Conservation (phyloP, 1,140 invertebrate genomes). For the Drosophila punjabiensis region DNA sequence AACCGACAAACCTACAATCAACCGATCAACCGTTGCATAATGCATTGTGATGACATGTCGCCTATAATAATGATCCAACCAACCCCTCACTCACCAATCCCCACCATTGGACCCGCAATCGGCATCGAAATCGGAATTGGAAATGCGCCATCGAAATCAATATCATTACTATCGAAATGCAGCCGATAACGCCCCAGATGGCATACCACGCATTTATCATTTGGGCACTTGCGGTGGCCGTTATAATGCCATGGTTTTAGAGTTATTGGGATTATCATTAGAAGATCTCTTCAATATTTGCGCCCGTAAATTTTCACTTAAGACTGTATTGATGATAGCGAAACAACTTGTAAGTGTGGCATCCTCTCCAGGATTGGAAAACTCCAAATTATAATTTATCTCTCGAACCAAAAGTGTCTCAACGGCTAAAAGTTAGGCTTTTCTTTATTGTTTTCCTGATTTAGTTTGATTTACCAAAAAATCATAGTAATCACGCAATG, state of each 20-base stretch:
- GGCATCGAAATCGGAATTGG: slow-evolving; percentile 42
- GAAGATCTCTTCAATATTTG: slow-evolving; percentile 93
- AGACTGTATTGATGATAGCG: slow-evolving; percentile 93
- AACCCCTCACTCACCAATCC: slow-evolving; percentile 33
- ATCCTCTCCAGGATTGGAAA: slow-evolving; percentile 23
- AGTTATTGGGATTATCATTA: slow-evolving; percentile 92
- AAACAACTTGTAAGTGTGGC: slow-evolving; percentile 88
- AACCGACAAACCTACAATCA: slow-evolving; percentile 46
- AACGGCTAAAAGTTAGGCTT: slow-evolving; percentile 63
- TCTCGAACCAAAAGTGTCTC: slow-evolving; percentile 74
- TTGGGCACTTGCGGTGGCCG: slow-evolving; percentile 93
- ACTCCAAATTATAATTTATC: slow-evolving; percentile 38
- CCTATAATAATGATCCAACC: slow-evolving; percentile 29
- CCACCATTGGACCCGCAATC: slow-evolving; percentile 18
- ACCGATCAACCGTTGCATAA: slow-evolving; percentile 63
- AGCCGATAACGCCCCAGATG: slow-evolving; percentile 87
- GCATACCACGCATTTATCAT: slow-evolving; percentile 94
- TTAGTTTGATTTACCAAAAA: slow-evolving; percentile 29
- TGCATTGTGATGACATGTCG: slow-evolving; percentile 66
- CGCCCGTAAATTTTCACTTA: slow-evolving; percentile 91
- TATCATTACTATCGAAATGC: slow-evolving; percentile 25
- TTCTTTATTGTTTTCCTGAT: slow-evolving; percentile 43
- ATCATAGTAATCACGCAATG: slow-evolving; percentile 57
- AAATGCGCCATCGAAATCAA: slow-evolving; percentile 26
- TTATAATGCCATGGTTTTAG: slow-evolving; percentile 93